Evolutionary conservation across 2,797 vertebrate genomes (phyloP).

Genomic region (Sebastes iracundus): DNA sequence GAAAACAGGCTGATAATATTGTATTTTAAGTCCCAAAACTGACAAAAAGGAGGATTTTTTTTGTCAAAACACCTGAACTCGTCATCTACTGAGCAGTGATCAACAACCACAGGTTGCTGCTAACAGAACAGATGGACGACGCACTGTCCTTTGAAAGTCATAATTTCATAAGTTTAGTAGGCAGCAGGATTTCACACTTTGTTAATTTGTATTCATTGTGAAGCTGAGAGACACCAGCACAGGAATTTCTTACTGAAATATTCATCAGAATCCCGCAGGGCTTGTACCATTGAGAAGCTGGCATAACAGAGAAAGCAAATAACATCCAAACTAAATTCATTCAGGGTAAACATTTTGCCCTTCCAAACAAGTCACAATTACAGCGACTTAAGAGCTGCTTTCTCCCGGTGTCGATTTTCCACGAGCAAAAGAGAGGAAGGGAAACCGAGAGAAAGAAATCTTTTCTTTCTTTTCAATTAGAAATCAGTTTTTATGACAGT

Average conservation of each 20-base stretch:
- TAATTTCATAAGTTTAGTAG: slow-evolving; percentile 34
- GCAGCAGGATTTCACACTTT: slow-evolving; percentile 59
- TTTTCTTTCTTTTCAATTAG: slow-evolving; percentile 51
- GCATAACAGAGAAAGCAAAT: slow-evolving; percentile 53
- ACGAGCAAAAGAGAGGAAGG: neutral
- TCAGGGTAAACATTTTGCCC: slow-evolving; percentile 69
- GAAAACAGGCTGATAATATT: too few relatives aligned
- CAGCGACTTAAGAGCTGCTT: slow-evolving; percentile 37
- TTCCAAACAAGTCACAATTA: slow-evolving; percentile 70
- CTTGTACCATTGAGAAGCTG: slow-evolving; percentile 48
- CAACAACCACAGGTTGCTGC: neutral
- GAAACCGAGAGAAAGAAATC: slow-evolving; percentile 1
- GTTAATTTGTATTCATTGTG: slow-evolving; percentile 73
- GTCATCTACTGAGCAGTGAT: neutral
- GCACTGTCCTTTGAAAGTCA: neutral
- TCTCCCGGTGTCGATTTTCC: slow-evolving; percentile 26
- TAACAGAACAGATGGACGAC: slow-evolving; percentile 27
- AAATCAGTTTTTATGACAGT: slow-evolving; percentile 47
- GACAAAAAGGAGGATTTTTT: neutral
- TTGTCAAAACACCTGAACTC: neutral
- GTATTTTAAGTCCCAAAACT: neutral
- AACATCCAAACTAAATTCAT: slow-evolving; percentile 57
- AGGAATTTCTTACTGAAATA: slow-evolving; percentile 62
- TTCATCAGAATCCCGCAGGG: slow-evolving; percentile 60
- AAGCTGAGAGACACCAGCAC: slow-evolving; percentile 46